phyloP scores from a whole-genome alignment of 2,797 vertebrate genomes.

The Clarias laeviceps region DNA sequence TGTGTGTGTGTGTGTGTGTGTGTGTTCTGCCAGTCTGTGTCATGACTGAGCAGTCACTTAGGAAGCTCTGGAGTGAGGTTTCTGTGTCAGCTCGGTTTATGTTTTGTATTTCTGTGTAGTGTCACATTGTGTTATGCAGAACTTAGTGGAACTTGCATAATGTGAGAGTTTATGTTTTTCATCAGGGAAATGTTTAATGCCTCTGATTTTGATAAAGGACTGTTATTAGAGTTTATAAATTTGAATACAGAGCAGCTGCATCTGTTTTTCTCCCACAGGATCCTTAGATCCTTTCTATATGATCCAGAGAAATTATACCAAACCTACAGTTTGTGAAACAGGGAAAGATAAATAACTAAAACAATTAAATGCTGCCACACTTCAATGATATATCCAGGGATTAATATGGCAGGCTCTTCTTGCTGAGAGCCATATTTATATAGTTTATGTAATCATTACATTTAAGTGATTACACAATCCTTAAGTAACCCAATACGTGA shows the following conservation, averaged over 20 bases:
- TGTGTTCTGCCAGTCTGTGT: slow-evolving; percentile 19
- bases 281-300: not conserved
- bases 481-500: not conserved
- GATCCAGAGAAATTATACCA: slow-evolving; percentile 17
- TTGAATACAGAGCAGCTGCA: slow-evolving; percentile 49
- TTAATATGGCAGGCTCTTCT: slow-evolving; percentile 7
- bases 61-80: slow-evolving; percentile 11
- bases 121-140: slow-evolving; percentile 1
- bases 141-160: not conserved
- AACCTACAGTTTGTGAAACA: not conserved
- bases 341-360: slow-evolving; percentile 20
- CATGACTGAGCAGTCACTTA: slow-evolving; percentile 17
- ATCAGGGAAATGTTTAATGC: slow-evolving; percentile 27
- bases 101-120: slow-evolving; percentile 21
- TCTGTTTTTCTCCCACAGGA: slow-evolving; percentile 14
- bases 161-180: slow-evolving; percentile 24
- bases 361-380: slow-evolving; percentile 19
- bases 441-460: not conserved
- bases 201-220: slow-evolving; percentile 49
- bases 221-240: slow-evolving; percentile 50
- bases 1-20: slow-evolving; percentile 30
- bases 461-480: slow-evolving; percentile 1
- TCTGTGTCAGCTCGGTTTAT: not conserved
- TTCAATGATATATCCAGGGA: slow-evolving; percentile 12
- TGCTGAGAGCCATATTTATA: slow-evolving; percentile 18